A percentile compares a stretch with the other conserved stretches of the same genome.
Evolutionary conservation across 2,888 invertebrate genomes (phyloP).

Genomic region (Andrena bucephala): DNA sequence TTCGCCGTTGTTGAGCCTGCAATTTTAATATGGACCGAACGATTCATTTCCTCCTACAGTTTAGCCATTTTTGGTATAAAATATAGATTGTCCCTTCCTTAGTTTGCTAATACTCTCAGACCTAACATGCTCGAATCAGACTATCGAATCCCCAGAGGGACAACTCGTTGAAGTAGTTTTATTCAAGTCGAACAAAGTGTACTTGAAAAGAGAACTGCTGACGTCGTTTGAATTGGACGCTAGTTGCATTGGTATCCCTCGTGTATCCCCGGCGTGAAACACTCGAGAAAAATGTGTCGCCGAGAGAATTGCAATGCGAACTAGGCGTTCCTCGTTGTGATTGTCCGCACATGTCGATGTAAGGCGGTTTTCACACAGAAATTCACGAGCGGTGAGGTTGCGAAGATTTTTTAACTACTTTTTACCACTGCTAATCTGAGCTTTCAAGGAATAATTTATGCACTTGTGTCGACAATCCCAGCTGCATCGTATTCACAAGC

Average conservation of each 20-base stretch:
- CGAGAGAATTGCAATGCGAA: conserved; percentile 39
- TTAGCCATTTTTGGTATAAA: no score
- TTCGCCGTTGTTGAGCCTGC: conserved; percentile 65
- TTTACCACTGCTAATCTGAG: no score
- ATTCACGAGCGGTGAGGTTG: not conserved
- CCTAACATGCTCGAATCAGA: no score
- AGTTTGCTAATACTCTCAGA: no score
- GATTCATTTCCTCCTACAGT: not conserved
- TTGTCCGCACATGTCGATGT: not conserved
- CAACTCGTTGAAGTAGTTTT: conserved; percentile 3
- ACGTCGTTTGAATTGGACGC: conserved; percentile 10
- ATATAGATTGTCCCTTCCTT: no score
- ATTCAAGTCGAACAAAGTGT: not conserved
- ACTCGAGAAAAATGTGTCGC: conserved; percentile 49
- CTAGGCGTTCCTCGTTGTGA: not conserved
- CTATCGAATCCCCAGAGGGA: not conserved
- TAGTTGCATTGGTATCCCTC: conserved; percentile 3
- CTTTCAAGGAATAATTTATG: no score
- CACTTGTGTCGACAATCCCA: no score
- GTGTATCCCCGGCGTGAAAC: conserved; percentile 18
- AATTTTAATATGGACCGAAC: conserved; percentile 24
- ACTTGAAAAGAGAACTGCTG: conserved; percentile 11
- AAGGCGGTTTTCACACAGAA: conserved; percentile 2
- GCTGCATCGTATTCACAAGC: no score
- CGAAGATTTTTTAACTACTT: not conserved